Percentiles rank a stretch among this genome's conserved stretches.
These are phyloP conservation scores for Tachina fera DNA, from an alignment of 2,888 invertebrate genomes.

Conservation along the genomic window DNA sequence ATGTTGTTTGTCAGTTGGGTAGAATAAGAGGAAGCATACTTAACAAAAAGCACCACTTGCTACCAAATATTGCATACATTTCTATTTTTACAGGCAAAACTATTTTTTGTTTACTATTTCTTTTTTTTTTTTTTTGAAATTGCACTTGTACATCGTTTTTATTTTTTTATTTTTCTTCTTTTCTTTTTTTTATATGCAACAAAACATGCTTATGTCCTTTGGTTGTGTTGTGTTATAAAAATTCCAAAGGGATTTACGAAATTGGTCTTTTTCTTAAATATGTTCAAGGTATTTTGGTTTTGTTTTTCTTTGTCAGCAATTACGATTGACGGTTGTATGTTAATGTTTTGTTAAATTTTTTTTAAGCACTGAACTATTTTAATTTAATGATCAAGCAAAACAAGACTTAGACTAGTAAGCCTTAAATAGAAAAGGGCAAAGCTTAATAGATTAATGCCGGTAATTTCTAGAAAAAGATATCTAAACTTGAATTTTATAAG, in stretches of 20 bases:
- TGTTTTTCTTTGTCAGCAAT: conserved; percentile 7
- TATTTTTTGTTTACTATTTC: not conserved
- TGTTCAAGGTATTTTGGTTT: conserved; percentile 25
- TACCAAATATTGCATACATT: conserved; percentile 51
- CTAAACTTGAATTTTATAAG: too few species aligned
- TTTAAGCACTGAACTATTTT: conserved; percentile 23
- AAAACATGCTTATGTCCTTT: conserved; percentile 17
- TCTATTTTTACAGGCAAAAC: conserved; percentile 12
- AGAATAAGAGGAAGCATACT: conserved; percentile 14
- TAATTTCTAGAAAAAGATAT: too few species aligned
- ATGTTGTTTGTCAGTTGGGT: conserved; percentile 51
- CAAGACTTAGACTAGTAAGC: not conserved
- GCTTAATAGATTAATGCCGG: not conserved
- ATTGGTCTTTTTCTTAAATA: conserved; percentile 7
- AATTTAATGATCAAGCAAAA: conserved; percentile 50
- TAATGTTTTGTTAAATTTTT: not conserved
- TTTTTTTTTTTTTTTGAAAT: not conserved
- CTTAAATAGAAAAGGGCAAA: not conserved
- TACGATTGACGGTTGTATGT: conserved; percentile 16
- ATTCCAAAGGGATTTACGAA: conserved; percentile 58
- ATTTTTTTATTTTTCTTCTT: not conserved
- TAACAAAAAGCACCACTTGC: not conserved
- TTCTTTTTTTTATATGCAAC: not conserved
- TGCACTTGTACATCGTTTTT: conserved; percentile 17
- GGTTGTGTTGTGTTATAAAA: conserved; percentile 59